phyloP scores from a whole-genome alignment of 2,797 vertebrate species.

The Rhabdophis nuchalis region DNA sequence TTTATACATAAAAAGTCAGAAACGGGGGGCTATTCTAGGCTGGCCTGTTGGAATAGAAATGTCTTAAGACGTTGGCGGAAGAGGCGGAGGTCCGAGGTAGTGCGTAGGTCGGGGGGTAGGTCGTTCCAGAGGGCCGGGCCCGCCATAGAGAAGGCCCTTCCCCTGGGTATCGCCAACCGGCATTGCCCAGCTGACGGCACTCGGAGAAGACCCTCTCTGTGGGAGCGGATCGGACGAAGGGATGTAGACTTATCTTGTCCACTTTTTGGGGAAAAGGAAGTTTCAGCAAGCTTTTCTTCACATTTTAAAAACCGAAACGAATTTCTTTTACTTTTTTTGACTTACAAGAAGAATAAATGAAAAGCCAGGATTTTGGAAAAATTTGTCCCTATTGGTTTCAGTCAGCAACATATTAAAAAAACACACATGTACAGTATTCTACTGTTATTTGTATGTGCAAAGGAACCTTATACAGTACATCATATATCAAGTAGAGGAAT shows the following conservation, averaged over 20 bases:
- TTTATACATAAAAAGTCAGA: no score
- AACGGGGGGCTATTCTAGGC: no score
- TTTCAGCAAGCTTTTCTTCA: neutral
- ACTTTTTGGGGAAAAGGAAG: neutral
- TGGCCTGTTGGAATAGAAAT: no score
- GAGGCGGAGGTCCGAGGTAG: no score
- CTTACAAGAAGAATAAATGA: neutral
- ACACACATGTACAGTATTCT: neutral
- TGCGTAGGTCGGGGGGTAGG: no score
- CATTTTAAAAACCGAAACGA: neutral
- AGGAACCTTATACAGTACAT: neutral
- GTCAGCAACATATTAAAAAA: neutral
- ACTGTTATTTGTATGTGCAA: neutral
- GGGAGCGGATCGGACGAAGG: no score
- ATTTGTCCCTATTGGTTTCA: neutral
- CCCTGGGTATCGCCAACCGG: no score
- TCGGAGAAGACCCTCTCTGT: no score
- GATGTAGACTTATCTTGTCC: neutral
- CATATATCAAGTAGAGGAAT: neutral
- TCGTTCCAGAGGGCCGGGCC: no score
- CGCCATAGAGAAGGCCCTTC: no score
- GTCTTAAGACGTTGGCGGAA: no score
- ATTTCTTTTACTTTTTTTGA: neutral
- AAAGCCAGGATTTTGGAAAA: neutral
- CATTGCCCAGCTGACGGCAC: no score